phyloP scores from a whole-genome alignment of 2,888 invertebrate species.

The Falcaria lacertinaria region DNA sequence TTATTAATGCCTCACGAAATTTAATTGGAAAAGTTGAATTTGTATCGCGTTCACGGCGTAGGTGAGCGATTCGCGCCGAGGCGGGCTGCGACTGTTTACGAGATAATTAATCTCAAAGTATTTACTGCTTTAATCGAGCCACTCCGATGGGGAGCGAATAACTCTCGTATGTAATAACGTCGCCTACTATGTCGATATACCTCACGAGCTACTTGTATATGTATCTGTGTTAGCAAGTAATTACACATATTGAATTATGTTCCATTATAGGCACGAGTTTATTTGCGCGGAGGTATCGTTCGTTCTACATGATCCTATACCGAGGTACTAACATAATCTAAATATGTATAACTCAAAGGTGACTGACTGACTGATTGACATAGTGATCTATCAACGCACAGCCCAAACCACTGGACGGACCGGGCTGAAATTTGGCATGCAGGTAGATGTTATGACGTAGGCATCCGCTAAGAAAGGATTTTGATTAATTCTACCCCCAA shows the following conservation, averaged over 20 bases:
- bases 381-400: too few species aligned
- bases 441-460: too few species aligned
- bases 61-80: constrained; percentile 74
- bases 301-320: too few species aligned
- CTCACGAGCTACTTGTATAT: constrained; percentile 12
- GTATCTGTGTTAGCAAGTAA: constrained; percentile 5
- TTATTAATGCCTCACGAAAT: constrained; percentile 81
- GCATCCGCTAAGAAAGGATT: too few species aligned
- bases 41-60: constrained; percentile 78
- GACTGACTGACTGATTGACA: too few species aligned
- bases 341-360: too few species aligned
- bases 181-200: constrained; percentile 45
- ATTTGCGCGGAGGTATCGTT: not conserved
- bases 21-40: constrained; percentile 82
- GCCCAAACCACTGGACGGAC: too few species aligned
- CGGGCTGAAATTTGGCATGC: too few species aligned
- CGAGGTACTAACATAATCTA: too few species aligned
- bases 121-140: constrained; percentile 79
- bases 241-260: not conserved
- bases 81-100: constrained; percentile 75
- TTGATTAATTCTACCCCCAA: too few species aligned
- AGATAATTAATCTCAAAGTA: constrained; percentile 80
- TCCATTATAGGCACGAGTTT: not conserved
- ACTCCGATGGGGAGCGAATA: constrained; percentile 72
- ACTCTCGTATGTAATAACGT: constrained; percentile 75